Percentiles rank a stretch among this genome's conserved stretches.
Conservation (phyloP, 2,888 invertebrate species). For the Luperina nickerlii region DNA sequence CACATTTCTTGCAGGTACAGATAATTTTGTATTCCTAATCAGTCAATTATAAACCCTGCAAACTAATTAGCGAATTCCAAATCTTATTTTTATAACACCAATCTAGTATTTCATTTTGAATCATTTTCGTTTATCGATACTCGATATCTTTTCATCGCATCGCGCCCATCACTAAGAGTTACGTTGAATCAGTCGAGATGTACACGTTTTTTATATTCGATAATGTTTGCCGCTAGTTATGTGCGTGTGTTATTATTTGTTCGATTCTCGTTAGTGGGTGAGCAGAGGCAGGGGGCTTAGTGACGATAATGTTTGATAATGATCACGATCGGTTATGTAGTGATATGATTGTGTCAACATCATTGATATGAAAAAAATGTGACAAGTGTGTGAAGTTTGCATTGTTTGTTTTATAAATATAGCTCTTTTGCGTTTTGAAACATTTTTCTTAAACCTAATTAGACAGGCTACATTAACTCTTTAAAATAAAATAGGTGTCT, state of each 20-base stretch:
- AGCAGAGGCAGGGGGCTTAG: constrained; percentile 15
- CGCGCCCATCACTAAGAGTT: constrained; percentile 66
- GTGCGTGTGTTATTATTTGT: constrained; percentile 52
- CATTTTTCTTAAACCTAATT: neutral
- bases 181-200: constrained; percentile 68
- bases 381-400: neutral
- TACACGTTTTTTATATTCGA: constrained; percentile 72
- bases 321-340: neutral
- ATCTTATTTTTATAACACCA: neutral
- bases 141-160: constrained; percentile 22
- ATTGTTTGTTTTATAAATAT: neutral
- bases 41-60: neutral
- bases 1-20: neutral
- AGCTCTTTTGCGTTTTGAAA: neutral
- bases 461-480: neutral
- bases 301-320: constrained; percentile 5
- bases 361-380: neutral
- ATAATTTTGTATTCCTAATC: neutral
- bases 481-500: neutral
- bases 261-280: constrained; percentile 43
- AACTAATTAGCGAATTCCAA: neutral
- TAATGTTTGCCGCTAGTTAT: constrained; percentile 67
- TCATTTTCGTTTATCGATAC: constrained; percentile 10
- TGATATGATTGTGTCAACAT: neutral
- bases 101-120: neutral